Conservation (phyloP, 2,797 vertebrate genomes). For the Poliocrania exsul region DNA sequence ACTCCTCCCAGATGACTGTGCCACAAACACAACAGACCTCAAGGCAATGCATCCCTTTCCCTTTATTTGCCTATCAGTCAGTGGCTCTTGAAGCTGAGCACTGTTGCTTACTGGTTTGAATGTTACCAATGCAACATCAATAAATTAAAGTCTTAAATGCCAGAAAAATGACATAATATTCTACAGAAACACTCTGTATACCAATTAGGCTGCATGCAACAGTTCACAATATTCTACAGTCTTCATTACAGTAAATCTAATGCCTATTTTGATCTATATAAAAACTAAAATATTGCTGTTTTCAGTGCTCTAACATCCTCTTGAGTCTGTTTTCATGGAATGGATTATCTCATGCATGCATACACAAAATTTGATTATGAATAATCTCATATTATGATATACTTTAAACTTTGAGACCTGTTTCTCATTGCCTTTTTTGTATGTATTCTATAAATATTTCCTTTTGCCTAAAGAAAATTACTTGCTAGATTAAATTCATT, state of each 20-base stretch:
- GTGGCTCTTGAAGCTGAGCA: neutral
- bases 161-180: neutral
- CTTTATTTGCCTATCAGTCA: neutral
- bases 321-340: neutral
- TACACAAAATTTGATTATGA: neutral
- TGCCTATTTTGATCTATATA: neutral
- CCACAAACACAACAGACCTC: neutral
- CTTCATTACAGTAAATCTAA: neutral
- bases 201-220: neutral
- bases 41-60: accelerated
- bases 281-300: neutral
- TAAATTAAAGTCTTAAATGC: neutral
- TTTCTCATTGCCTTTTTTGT: neutral
- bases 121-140: neutral
- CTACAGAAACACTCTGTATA: neutral
- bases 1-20: neutral
- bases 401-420: neutral
- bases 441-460: neutral
- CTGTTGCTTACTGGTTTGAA: neutral
- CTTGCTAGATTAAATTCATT: neutral
- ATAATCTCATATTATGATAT: neutral
- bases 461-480: neutral
- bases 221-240: neutral
- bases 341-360: neutral
- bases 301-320: neutral